Base-by-base conservation (phyloP, 2,888 invertebrate genomes). In the Stenurella melanura region DNA sequence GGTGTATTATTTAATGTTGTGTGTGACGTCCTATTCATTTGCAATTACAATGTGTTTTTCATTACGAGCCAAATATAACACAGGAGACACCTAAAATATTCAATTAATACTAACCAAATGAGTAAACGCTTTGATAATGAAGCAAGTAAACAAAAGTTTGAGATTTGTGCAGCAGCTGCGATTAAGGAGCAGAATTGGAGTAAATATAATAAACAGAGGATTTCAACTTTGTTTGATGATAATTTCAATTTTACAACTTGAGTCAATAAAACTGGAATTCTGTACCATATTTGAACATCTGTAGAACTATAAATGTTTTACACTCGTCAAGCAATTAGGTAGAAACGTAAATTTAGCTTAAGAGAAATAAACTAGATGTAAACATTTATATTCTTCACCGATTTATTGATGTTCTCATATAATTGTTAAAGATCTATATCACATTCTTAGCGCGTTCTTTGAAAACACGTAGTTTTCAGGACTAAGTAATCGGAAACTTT, bases 1-100 rank as follows among this genome's bases (percentile, higher is more conserved):
- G 50, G 15, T n/a, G 50, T 50, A 50, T 50, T 50, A 50, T 50
- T 50, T 50, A 50, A 50, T 50, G n/a, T 50, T n/a, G 50, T 50
- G n/a, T 50, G 50, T 50, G 50, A 50, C 50, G 15, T 50, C 50
- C 50, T 50, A 12, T 50, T n/a, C 50, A 50, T n/a, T 50, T 50
- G 50, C 4, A 50, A 50, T 15, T 50, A 17, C 12, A 50, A 50
- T 50, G 50, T n/a, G 50, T 50, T 15, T 50, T 50, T n/a, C n/a
- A 50, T 50, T 50, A 50, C n/a, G 15, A 15, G 50, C 50, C n/a
- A 5, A 50, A n/a, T 50, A 15, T 6, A 50, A 50, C 50, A 50
- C 6, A 50, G 3, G n/a, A n/a, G n/a, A 50, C 4, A 42, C 42
- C 42, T 42, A 42, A 42, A 42, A 42, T 42, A 42, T 42, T 42